phyloP scores from a whole-genome alignment of 2,888 invertebrate genomes.

The Incurvaria masculella region DNA sequence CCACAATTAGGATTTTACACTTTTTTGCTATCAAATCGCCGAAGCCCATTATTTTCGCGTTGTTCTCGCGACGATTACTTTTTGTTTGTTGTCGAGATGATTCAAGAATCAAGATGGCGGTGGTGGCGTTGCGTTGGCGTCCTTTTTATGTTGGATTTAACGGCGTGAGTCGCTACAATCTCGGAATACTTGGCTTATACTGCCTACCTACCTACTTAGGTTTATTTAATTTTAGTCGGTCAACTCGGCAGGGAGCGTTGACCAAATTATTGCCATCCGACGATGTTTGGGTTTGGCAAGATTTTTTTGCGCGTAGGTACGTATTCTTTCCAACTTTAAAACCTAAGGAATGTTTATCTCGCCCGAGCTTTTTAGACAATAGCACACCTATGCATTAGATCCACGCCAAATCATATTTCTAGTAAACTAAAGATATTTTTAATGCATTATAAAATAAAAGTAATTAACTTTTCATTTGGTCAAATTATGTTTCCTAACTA shows the following conservation, averaged over 20 bases:
- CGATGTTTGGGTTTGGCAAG: neutral
- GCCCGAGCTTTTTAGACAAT: no score
- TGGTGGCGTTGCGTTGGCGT: conserved; percentile 8
- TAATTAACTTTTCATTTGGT: no score
- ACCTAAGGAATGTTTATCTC: no score
- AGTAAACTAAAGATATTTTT: no score
- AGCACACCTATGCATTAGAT: no score
- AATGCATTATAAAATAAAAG: no score
- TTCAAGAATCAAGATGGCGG: conserved; percentile 7
- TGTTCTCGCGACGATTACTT: neutral
- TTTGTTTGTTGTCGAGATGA: neutral
- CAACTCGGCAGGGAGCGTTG: conserved; percentile 34
- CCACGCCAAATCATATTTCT: no score
- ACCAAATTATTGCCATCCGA: conserved; percentile 40
- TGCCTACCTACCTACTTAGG: neutral
- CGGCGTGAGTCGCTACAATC: conserved; percentile 6
- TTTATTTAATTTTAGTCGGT: conserved; percentile 15
- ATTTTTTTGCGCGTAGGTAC: no score
- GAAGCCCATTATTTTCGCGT: conserved; percentile 7
- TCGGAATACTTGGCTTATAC: conserved; percentile 1
- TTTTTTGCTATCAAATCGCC: conserved; percentile 15
- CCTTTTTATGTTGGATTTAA: conserved; percentile 3
- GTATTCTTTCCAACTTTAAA: no score
- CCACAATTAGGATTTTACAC: conserved; percentile 19
- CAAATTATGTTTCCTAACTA: no score